Evolutionary conservation across 2,113 vertebrate species (phyloP).

Genomic region (Paraplagusia blochii): DNA sequence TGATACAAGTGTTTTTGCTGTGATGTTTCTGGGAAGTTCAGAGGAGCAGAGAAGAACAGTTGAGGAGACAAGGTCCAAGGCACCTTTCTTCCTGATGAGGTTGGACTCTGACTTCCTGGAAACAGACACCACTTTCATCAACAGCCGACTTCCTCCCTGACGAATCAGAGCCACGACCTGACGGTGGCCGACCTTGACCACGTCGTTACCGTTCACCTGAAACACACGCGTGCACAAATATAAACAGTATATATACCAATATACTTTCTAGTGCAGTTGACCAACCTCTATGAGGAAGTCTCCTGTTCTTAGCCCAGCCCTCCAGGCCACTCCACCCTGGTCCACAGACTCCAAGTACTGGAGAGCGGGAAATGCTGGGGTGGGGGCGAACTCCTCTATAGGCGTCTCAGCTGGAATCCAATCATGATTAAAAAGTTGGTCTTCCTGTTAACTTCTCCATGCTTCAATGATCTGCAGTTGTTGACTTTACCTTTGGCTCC

Average conservation of each 20-base stretch:
- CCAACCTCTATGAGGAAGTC: conserved; percentile 81
- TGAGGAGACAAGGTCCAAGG: not conserved
- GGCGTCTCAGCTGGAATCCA: conserved; percentile 87
- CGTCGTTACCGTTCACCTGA: conserved; percentile 93
- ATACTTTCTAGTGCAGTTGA: not conserved
- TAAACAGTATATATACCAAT: not conserved
- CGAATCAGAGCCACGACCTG: conserved; percentile 96
- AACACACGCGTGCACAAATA: conserved; percentile 3
- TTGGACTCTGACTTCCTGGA: conserved; percentile 90
- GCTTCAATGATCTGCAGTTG: not conserved
- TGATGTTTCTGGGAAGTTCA: no score
- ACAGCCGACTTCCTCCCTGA: conserved; percentile 90
- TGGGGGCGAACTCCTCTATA: conserved; percentile 97
- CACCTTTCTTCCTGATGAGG: conserved; percentile 90
- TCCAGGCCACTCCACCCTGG: conserved; percentile 95
- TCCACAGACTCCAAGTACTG: conserved; percentile 98
- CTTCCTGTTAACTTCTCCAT: not conserved
- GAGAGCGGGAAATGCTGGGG: conserved; percentile 92
- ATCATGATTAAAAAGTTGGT: not conserved
- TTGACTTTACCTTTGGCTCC: conserved; percentile 74
- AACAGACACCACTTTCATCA: conserved; percentile 97
- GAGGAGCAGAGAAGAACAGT: no score
- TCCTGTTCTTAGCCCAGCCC: conserved; percentile 85
- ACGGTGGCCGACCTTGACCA: conserved; percentile 97
- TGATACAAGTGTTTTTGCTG: no score